A percentile compares a stretch with the other conserved stretches of the same genome.
phyloP scores from a whole-genome alignment of 2,797 vertebrate genomes.

The Bothrops alternatus region DNA sequence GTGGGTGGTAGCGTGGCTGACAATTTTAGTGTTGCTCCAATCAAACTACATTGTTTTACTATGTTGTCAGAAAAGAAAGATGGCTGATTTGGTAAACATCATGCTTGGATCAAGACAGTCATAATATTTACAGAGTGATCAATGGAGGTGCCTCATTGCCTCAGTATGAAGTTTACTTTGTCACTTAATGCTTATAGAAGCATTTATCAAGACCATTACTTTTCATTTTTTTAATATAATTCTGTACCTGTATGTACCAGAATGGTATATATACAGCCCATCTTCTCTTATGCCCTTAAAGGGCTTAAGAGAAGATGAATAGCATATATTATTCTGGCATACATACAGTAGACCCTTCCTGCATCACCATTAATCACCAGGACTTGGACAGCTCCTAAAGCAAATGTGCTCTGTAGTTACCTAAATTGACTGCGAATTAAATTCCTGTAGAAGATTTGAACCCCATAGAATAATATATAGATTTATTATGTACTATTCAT shows the following conservation, averaged over 20 bases:
- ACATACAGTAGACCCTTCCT: neutral
- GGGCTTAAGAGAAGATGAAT: neutral
- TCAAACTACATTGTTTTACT: neutral
- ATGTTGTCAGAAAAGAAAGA: neutral
- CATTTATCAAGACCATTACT: neutral
- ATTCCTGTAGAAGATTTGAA: neutral
- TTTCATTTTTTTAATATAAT: neutral
- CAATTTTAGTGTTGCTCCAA: no score
- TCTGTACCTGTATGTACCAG: neutral
- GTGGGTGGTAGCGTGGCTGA: no score
- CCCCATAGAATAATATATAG: neutral
- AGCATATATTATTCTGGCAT: neutral
- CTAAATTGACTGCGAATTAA: neutral
- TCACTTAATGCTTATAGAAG: neutral
- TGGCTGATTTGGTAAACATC: neutral
- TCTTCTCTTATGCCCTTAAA: neutral
- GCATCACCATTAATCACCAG: neutral
- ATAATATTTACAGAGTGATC: neutral
- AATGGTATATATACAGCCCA: neutral
- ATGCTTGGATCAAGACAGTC: neutral
- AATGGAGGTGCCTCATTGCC: neutral
- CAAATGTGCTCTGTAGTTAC: neutral
- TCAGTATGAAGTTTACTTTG: neutral
- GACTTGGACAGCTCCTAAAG: neutral
- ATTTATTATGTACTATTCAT: neutral